Base-by-base conservation (phyloP, 2,888 invertebrate species). In the Herminia tarsipennalis region DNA sequence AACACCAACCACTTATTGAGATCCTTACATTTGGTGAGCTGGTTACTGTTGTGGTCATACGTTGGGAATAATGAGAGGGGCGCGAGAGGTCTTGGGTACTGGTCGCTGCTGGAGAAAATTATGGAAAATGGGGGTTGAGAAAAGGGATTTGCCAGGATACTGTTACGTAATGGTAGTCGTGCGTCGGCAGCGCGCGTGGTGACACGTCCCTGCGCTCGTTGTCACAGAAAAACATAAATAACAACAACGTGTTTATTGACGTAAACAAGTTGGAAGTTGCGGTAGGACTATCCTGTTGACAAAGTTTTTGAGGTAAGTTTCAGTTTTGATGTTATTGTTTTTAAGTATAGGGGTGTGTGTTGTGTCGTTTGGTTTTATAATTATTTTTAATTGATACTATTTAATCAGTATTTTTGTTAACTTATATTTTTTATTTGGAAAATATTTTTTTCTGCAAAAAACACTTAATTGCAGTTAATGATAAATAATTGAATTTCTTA, bases 101-200 rank as follows among this genome's bases (percentile, higher is more conserved):
- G 79, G 86, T 28, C 14, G 20, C 2, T 44, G 30, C 53, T 40
- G 46, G 70, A 71, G 82, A 79, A 82, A 83, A 80, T 78, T 73
- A 70, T 75, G 78, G 61, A 78, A 74, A 78, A 61, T 59, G 65
- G 63, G 75, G 76, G 75, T 69, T 72, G 76, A 48, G 66, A 45
- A 59, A 70, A 81, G 83, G 86, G 79, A 85, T 79, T 80, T 65
- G 56, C 45, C 79, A 88, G 88, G 86, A 86, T 76, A 66, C 63
- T 57, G 76, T 90, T 90, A 90, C 89, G 88, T 90, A 90, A 91
- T 78, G 60, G 66, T 83, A 92, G 92, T 92, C 73, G 75, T 70
- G 78, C 75, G 71, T 73, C 67, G 76, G 68, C 76, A 63, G 74
- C 71, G 69, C 62, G 60, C 62, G 64, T 41, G 78, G 70, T 58